A percentile compares a stretch with the other conserved stretches of the same genome.
phyloP scores from a whole-genome alignment of 2,888 invertebrate genomes.

The Eutolmus rufibarbis region DNA sequence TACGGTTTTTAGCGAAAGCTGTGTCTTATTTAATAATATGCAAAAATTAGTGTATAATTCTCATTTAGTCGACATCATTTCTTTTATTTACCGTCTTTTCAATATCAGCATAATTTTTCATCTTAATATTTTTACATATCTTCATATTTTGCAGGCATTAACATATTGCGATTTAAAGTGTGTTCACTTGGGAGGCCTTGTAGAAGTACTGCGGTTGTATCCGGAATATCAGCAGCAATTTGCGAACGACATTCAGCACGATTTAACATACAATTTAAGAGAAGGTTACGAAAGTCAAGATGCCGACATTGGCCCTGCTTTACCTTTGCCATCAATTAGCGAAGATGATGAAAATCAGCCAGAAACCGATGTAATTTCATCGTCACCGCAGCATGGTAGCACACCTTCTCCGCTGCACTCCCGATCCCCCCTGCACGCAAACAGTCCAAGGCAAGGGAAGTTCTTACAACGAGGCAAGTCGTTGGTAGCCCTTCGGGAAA shows the following conservation, averaged over 20 bases:
- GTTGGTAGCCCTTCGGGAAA: constrained; percentile 67
- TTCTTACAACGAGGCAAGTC: constrained; percentile 65
- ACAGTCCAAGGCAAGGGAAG: constrained; percentile 67
- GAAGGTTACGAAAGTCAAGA: constrained; percentile 90
- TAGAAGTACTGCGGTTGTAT: constrained; percentile 87
- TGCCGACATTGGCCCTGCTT: constrained; percentile 60
- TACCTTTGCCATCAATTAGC: constrained; percentile 88
- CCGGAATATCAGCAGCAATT: constrained; percentile 96
- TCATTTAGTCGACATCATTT: too few relatives aligned
- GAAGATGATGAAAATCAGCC: constrained; percentile 93
- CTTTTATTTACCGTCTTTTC: background rate
- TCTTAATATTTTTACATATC: background rate
- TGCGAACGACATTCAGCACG: constrained; percentile 92
- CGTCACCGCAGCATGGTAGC: constrained; percentile 55
- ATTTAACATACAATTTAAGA: constrained; percentile 90
- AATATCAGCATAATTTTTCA: background rate
- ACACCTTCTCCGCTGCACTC: constrained; percentile 71
- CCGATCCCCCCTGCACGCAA: constrained; percentile 66
- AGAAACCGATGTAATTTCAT: constrained; percentile 65
- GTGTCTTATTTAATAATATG: too few relatives aligned
- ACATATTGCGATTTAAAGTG: constrained; percentile 97
- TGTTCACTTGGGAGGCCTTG: constrained; percentile 88
- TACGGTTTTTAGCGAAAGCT: too few relatives aligned
- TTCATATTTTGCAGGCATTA: constrained; percentile 69
- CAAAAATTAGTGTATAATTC: too few relatives aligned